These are phyloP conservation scores for Rosalia funebris DNA, from an alignment of 2,888 invertebrate genomes.

Conservation along the genomic window DNA sequence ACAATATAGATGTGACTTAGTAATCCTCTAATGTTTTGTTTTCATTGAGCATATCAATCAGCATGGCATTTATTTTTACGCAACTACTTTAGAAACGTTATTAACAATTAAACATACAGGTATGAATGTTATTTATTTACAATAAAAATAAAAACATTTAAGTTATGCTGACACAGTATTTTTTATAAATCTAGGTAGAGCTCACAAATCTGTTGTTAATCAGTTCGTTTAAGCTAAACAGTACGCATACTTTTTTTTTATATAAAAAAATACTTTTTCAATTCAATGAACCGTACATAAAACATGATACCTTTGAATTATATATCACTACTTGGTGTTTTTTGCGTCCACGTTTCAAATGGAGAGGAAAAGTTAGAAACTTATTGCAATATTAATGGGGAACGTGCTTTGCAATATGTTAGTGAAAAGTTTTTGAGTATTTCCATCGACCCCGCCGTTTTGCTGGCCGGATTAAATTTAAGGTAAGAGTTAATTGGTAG, in stretches of 20 bases:
- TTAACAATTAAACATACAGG: background rate
- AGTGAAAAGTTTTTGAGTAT: constrained; percentile 79
- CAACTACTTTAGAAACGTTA: background rate
- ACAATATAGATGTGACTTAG: too few species aligned
- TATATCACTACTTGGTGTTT: background rate
- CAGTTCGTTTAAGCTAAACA: background rate
- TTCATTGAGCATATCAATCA: background rate
- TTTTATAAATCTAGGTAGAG: background rate
- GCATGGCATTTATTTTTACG: background rate
- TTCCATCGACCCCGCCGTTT: constrained; percentile 74
- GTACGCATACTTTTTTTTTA: too few species aligned
- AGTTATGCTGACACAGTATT: constrained; percentile 14
- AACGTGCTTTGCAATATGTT: constrained; percentile 72
- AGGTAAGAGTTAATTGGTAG: constrained; percentile 61
- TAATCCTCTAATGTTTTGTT: background rate
- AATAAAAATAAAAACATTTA: constrained; percentile 2
- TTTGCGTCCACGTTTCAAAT: background rate
- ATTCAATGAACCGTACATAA: too few species aligned
- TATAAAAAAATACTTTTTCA: too few species aligned
- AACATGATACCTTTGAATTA: background rate
- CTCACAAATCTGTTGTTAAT: background rate
- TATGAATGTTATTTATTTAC: constrained; percentile 5
- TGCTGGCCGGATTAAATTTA: constrained; percentile 65
- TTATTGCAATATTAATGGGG: constrained; percentile 67
- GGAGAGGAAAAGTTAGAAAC: constrained; percentile 37